Base-by-base conservation (phyloP, 2,113 vertebrate genomes). In the Platichthys flesus region DNA sequence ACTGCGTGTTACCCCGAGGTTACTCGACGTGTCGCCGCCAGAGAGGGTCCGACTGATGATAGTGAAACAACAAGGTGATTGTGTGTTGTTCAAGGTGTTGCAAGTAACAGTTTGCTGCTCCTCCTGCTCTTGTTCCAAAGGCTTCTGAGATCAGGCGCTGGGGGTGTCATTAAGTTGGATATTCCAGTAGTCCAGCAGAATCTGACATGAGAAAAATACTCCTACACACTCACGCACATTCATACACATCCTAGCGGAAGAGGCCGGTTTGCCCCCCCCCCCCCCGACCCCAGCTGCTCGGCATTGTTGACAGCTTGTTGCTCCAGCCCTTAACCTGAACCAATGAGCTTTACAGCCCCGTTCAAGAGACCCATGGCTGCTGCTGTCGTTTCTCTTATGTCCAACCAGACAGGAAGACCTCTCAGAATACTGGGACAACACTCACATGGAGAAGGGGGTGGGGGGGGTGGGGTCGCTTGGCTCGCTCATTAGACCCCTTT, bases 71-170 rank as follows among this genome's bases (percentile, higher is more conserved):
- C 79, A 85, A 84, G 66, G 83, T 82, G 85, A 91, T 84, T 85
- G 81, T 66, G 74, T 83, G 83, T 80, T 65, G 61, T 79, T 90
- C 61, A 73, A 82, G 72, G 80, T 82, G 80, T 80, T 85, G 88
- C 74, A 67, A 90, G 76, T 77, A 81, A 81, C 79, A 65, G 75
- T 84, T 90, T 78, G 72, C 74, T 87, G 73, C 76, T 85, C 79
- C 86, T 90, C 67, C 87, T 84, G 79, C 78, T 85, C 79, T 93
- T 89, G 92, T 76, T 89, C 21, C 73, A 84, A 90, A 93, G 90
- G 89, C 88, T 91, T 92, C 83, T 86, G 81, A 92, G 92, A 93
- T 94, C 95, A 96, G 91, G 95, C 91, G 93, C 93, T 93, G 91
- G 92, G 93, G 87, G 87, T 86, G 87, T 84, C 75, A 67, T 70